Evolutionary conservation across 2,888 invertebrate genomes (phyloP), one percentile per base, ranked within the genome.

Genomic region (Peribatodes rhomboidaria): DNA sequence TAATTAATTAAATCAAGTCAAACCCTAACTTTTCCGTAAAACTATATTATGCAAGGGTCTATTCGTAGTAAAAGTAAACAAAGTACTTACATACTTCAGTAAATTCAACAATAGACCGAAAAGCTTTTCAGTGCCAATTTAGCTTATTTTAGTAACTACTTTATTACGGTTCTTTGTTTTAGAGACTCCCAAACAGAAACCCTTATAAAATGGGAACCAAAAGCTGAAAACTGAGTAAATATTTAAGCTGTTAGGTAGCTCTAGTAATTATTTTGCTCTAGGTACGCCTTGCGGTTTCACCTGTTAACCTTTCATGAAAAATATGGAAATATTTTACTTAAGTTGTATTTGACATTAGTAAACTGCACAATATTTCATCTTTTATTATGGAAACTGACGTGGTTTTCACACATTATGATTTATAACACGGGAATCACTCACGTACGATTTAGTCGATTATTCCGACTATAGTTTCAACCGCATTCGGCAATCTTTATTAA

Each of bases 131-230:
- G 55, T 31, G 16, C 18, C 55, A 31, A 44, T 44, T 44, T 35
- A 31, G 44, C 18, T 55, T 44, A 55, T 55, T 55, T 55, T 44
- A 55, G 55, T 35, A 44, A 44, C 44, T 55, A 35, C 55, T 44
- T 55, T 55, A 55, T 55, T 55, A 44, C 42, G 44, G 55, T 44
- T 46, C 44, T 55, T 55, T 55, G 55, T 55, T 55, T 55, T 55
- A 41, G 44, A 44, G 44, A 55, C 44, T 55, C 41, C 13, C 27
- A 20, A 55, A 42, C 54, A 42, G 31, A 27, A 10, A 46, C 44
- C 55, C 55, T 55, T 44, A 55, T 44, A 55, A 55, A 55, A 14
- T 55, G 18, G 33, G 1, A 33, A 33, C 16, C 44, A 35, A 20
- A 31, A 41, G 33, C 55, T 33, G 33, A 14, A 44, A n/a, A 16